Evolutionary conservation across 2,888 invertebrate species (phyloP).

Genomic region (Marasmarcha lunaedactyla): DNA sequence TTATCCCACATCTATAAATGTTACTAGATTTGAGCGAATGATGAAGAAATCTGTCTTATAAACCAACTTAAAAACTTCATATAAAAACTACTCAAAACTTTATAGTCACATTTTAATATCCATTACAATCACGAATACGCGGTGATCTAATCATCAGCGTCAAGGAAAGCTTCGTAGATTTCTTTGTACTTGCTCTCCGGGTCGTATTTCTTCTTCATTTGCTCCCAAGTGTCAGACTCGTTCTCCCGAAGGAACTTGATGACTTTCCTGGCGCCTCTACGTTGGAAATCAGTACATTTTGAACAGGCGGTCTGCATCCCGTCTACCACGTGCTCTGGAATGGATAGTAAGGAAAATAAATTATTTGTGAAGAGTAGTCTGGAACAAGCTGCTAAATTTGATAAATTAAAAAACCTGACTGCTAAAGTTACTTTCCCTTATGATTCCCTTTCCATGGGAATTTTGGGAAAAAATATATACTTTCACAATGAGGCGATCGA

Average conservation of each 20-base stretch:
- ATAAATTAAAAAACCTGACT: too few relatives aligned
- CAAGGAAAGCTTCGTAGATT: conserved; percentile 66
- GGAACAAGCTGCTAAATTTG: too few relatives aligned
- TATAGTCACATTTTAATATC: too few relatives aligned
- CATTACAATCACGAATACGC: too few relatives aligned
- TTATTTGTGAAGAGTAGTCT: not conserved
- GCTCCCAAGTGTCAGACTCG: conserved; percentile 74
- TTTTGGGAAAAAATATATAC: not conserved
- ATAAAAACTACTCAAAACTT: too few relatives aligned
- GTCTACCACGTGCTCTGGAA: conserved; percentile 74
- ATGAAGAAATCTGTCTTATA: too few relatives aligned
- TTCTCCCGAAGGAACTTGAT: conserved; percentile 74
- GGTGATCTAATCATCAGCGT: conserved; percentile 23
- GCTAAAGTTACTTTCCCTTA: too few relatives aligned
- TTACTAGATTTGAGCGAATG: too few relatives aligned
- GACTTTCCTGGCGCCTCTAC: conserved; percentile 72
- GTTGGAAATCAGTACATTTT: conserved; percentile 78
- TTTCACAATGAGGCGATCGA: too few relatives aligned
- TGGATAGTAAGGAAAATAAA: conserved; percentile 4
- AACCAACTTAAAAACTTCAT: too few relatives aligned
- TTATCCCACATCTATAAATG: too few relatives aligned
- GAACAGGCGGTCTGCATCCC: conserved; percentile 75
- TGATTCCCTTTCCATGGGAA: too few relatives aligned
- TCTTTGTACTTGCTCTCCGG: conserved; percentile 72
- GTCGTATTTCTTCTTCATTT: conserved; percentile 77